These are phyloP conservation scores for Monopis laevigella DNA, from an alignment of 2,888 invertebrate genomes.

Conservation along the genomic window DNA sequence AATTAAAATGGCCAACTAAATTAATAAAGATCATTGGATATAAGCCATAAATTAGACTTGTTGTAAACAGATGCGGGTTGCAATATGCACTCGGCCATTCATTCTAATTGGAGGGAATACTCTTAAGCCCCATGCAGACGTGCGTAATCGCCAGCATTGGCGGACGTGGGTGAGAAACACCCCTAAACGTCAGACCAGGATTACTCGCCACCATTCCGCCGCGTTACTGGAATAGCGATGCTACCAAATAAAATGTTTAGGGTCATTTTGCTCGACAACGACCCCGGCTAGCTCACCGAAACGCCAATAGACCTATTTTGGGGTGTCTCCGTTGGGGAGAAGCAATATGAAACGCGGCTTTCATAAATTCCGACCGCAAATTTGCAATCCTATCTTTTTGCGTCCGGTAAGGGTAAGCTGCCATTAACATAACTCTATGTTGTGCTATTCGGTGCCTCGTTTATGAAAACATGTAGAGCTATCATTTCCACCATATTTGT, in stretches of 20 bases:
- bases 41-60: slow-evolving; percentile 6
- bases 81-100: slow-evolving; percentile 5
- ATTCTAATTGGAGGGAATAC: slow-evolving; percentile 10
- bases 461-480: slow-evolving; percentile 32
- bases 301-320: slow-evolving; percentile 59
- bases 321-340: slow-evolving; percentile 31
- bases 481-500: slow-evolving; percentile 7
- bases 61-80: slow-evolving; percentile 11
- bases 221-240: slow-evolving; percentile 55
- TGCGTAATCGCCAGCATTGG: slow-evolving; percentile 16
- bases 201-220: slow-evolving; percentile 52
- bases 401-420: slow-evolving; percentile 48
- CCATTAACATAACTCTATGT: slow-evolving; percentile 62
- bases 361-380: slow-evolving; percentile 66
- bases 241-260: slow-evolving; percentile 65
- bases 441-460: slow-evolving; percentile 47
- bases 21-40: slow-evolving; percentile 2
- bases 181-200: slow-evolving; percentile 55
- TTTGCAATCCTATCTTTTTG: slow-evolving; percentile 65
- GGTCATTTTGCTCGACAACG: slow-evolving; percentile 60
- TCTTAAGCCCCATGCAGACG: slow-evolving; percentile 30
- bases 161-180: slow-evolving; percentile 39
- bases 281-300: slow-evolving; percentile 49
- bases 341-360: slow-evolving; percentile 39
- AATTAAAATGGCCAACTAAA: slow-evolving; percentile 5